Evolutionary conservation across 2,888 invertebrate genomes (phyloP).

Genomic region (Ornithoptera alexandrae): DNA sequence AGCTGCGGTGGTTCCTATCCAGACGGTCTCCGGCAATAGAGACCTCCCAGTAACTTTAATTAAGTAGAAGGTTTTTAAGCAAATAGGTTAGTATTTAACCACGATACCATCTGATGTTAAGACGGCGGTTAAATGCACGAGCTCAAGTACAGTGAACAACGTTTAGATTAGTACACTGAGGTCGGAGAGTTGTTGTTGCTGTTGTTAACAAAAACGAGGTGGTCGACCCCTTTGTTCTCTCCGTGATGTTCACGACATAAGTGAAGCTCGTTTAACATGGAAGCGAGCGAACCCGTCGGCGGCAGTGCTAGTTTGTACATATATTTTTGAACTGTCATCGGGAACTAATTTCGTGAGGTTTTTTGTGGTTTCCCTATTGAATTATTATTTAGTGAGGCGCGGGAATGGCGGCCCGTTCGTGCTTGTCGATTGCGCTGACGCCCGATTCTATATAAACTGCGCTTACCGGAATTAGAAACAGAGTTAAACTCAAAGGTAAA

Average conservation of each 20-base stretch:
- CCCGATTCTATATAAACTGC: not conserved
- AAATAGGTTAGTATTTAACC: too few species aligned
- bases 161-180: too few species aligned
- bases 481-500: not conserved
- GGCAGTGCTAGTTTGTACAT: conserved; percentile 45
- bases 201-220: too few species aligned
- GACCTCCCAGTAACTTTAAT: too few species aligned
- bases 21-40: too few species aligned
- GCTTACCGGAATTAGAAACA: not conserved
- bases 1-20: too few species aligned
- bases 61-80: too few species aligned
- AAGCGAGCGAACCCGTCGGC: conserved; percentile 28
- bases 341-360: conserved; percentile 76
- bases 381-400: conserved; percentile 69
- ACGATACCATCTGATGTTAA: too few species aligned
- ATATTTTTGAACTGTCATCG: conserved; percentile 79
- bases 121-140: too few species aligned
- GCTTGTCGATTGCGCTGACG: not conserved
- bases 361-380: conserved; percentile 72
- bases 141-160: too few species aligned
- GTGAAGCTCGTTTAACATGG: not conserved
- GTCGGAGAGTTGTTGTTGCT: too few species aligned
- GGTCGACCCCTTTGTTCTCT: not conserved
- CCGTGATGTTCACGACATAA: too few species aligned
- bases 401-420: conserved; percentile 42